These are phyloP conservation scores for Shinisaurus crocodilurus DNA, from an alignment of 2,113 vertebrate genomes.

Conservation along the genomic window DNA sequence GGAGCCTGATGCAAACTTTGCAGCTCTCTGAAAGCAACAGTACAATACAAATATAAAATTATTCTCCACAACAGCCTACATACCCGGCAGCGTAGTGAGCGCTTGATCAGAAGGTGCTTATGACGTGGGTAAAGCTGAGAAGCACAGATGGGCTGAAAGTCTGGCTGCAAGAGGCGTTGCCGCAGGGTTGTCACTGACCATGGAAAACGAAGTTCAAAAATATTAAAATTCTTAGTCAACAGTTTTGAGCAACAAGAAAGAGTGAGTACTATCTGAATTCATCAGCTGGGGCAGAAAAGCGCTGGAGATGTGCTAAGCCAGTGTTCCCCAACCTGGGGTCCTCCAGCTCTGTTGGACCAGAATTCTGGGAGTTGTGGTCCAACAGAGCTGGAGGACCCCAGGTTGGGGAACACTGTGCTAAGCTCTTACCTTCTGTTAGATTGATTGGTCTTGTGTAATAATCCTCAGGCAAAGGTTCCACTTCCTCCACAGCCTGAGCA, in stretches of 20 bases:
- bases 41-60: background rate
- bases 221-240: slow-evolving; percentile 24
- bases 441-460: slow-evolving; percentile 93
- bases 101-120: slow-evolving; percentile 98
- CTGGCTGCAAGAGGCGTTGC: slow-evolving; percentile 95
- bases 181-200: slow-evolving; percentile 91
- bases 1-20: background rate
- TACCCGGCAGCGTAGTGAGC: slow-evolving; percentile 96
- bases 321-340: too few relatives aligned
- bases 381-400: too few relatives aligned
- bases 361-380: too few relatives aligned
- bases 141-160: slow-evolving; percentile 93
- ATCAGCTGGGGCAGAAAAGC: background rate
- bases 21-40: background rate
- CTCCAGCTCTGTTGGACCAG: too few relatives aligned
- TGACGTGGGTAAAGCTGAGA: slow-evolving; percentile 97
- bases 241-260: background rate
- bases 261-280: background rate
- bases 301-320: background rate
- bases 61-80: slow-evolving; percentile 18
- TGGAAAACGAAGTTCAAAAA: slow-evolving; percentile 42
- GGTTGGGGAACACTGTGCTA: too few relatives aligned
- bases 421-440: slow-evolving; percentile 92
- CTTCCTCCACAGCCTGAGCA: slow-evolving; percentile 93
- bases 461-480: slow-evolving; percentile 96